Evolutionary conservation across 2,888 invertebrate genomes (phyloP), one percentile per base, ranked within the genome.

Genomic region (Pelosia muscerda): DNA sequence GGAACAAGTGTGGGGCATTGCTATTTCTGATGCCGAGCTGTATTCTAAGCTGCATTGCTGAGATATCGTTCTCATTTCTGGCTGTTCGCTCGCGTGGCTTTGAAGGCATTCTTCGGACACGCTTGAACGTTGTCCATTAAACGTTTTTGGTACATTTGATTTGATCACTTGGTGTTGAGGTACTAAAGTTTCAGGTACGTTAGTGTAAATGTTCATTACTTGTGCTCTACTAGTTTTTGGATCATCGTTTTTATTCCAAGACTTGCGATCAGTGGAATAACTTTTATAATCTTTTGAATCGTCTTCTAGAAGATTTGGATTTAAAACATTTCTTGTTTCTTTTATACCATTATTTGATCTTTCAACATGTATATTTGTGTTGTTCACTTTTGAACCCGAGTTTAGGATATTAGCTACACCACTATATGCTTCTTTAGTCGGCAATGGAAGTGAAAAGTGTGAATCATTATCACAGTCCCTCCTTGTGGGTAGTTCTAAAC

Each of bases 351-450:
- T 95, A 68, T 91, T 93, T 0, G 90, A 87, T 72, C 95, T 90
- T 80, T 97, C 97, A 0, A 97, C 96, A 81, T 97, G 97, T 74
- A 97, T 95, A 86, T 97, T 97, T 0, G 97, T 97, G 75, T 97
- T 97, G 84, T 97, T 97, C 0, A 97, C 96, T 92, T 97, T 97
- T 2, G 97, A 96, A 54, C 97, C 97, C 0, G 96, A 95, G 69
- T 96, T 96, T 70, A 97, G 95, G 23, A 97, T 96, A 76, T 95
- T 96, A 0, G 96, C 95, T 60, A 96, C 90, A 64, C 95, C 95
- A 70, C 93, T 94, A 77, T 95, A 96, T 8, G 92, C 93, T 64
- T 93, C 93, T 72, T 87, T 91, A 0, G 90, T 89, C 0, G 95
- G 94, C 60, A 95, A 82, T 0, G 96, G 96, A n/a, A 94, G 73